A percentile compares a stretch with the other conserved stretches of the same genome.
Evolutionary conservation across 2,113 vertebrate genomes (phyloP).

Genomic region (Ictalurus furcatus): DNA sequence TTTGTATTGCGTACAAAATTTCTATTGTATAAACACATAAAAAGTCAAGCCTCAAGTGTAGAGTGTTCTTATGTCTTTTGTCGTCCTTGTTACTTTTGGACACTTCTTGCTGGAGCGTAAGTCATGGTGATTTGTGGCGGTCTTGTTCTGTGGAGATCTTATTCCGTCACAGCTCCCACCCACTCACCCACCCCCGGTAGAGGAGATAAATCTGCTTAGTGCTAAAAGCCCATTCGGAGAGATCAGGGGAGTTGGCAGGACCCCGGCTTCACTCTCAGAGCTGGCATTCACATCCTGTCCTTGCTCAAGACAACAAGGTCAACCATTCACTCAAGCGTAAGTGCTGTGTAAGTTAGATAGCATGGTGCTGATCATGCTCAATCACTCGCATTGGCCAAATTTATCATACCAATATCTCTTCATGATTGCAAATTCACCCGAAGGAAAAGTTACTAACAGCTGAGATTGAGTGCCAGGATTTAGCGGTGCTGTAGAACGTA

Average conservation of each 20-base stretch:
- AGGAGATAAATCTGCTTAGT: conserved; percentile 62
- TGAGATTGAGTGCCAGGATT: not conserved
- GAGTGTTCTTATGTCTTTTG: not conserved
- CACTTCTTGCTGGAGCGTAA: not conserved
- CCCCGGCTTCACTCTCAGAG: conserved; percentile 39
- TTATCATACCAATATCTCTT: not conserved
- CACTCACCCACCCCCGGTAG: conserved; percentile 46
- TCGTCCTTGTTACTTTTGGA: not conserved
- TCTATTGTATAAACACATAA: not conserved
- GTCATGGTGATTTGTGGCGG: conserved; percentile 27
- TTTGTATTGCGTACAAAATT: not conserved
- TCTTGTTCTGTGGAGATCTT: conserved; percentile 44
- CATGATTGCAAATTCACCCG: not conserved
- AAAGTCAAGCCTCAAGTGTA: not conserved
- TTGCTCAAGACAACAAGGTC: conserved; percentile 56
- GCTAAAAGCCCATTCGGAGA: conserved; percentile 61
- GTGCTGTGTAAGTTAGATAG: conserved; percentile 51
- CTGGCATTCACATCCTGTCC: conserved; percentile 48
- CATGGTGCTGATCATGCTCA: conserved; percentile 41
- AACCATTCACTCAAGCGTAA: conserved; percentile 35
- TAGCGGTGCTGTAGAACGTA: not conserved
- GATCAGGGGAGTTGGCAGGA: conserved; percentile 48
- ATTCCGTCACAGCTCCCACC: conserved; percentile 13
- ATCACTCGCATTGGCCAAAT: conserved; percentile 19
- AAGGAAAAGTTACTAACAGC: not conserved